Evolutionary conservation across 1,140 invertebrate genomes (phyloP), one percentile per base, ranked within the genome.

Genomic region (Venturia canescens): DNA sequence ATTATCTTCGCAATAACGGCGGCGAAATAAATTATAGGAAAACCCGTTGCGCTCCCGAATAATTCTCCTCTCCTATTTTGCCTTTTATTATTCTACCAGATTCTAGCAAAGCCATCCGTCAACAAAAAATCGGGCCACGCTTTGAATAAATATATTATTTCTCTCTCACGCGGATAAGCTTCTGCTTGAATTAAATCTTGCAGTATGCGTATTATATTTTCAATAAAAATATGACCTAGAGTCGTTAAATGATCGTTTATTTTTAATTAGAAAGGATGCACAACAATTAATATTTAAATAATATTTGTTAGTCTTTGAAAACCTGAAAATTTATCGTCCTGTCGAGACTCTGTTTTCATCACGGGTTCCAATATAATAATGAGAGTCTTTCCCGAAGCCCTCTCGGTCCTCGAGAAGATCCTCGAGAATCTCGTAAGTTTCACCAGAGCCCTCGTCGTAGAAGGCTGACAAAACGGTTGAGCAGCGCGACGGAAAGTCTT

Each of bases 361-460:
- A 75, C 23, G 78, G 27, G 53, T 80, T 74, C 72, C 66, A 31
- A 72, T 38, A n/a, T 57, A 80, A 79, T 80, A 78, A 80, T 80
- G 80, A 63, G 81, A 75, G 63, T 29, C 29, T 60, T n/a, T 60
- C 78, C 34, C 72, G 79, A 83, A 27, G 53, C 34, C 29, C 18
- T 71, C 60, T 15, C 21, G 53, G 71, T 79, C 57, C 48, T 71
- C 31, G 38, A 71, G 63, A 53, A 57, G 34, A 78, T 83, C 83
- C 85, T 84, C 80, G 79, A 76, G 72, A 57, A 50, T 75, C 72
- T 60, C 50, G 72, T 60, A 75, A 75, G 48, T 75, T 34, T 29
- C 48, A 26, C 83, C 85, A 84, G 83, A 85, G 85, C 86, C 63
- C 78, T 84, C 80, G 80, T 84, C 80, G 80, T 72, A 71, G 76